phyloP scores from a whole-genome alignment of 2,797 vertebrate genomes.

The Coilia nasus region DNA sequence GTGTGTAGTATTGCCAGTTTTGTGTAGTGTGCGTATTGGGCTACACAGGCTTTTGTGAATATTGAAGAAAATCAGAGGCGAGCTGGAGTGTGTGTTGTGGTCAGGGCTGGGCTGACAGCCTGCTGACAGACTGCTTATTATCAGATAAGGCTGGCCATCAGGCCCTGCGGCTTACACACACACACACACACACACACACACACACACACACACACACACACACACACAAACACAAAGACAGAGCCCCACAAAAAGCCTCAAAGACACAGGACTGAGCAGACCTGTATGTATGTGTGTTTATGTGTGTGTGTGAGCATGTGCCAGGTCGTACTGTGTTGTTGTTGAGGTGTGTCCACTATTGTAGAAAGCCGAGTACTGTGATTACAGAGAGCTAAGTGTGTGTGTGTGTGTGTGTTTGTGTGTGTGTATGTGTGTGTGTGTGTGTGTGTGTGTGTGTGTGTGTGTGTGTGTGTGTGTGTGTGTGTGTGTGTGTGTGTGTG shows the following conservation, averaged over 20 bases:
- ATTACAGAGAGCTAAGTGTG: too few species aligned
- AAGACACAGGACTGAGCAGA: too few species aligned
- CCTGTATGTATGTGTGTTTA: too few species aligned
- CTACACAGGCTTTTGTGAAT: too few species aligned
- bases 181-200: slow-evolving; percentile 18
- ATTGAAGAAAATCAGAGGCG: too few species aligned
- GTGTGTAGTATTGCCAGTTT: too few species aligned
- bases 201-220: slow-evolving; percentile 17
- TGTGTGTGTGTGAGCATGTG: too few species aligned
- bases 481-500: too few species aligned
- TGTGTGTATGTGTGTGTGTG: too few species aligned
- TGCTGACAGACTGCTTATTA: slow-evolving; percentile 72
- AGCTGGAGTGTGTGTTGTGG: slow-evolving; percentile 51
- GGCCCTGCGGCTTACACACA: slow-evolving; percentile 32
- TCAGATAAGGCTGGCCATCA: slow-evolving; percentile 64
- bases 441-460: not conserved
- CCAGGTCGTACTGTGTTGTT: not conserved
- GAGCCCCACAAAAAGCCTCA: not conserved
- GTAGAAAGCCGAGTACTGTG: too few species aligned
- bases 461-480: not conserved
- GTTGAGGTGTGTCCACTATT: too few species aligned
- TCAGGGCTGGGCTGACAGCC: slow-evolving; percentile 64
- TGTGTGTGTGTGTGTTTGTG: not conserved
- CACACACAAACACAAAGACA: slow-evolving; percentile 15
- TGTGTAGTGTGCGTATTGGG: too few species aligned